These are phyloP conservation scores for Nansenia antarctica DNA, from an alignment of 2,113 vertebrate genomes.

Conservation along the genomic window DNA sequence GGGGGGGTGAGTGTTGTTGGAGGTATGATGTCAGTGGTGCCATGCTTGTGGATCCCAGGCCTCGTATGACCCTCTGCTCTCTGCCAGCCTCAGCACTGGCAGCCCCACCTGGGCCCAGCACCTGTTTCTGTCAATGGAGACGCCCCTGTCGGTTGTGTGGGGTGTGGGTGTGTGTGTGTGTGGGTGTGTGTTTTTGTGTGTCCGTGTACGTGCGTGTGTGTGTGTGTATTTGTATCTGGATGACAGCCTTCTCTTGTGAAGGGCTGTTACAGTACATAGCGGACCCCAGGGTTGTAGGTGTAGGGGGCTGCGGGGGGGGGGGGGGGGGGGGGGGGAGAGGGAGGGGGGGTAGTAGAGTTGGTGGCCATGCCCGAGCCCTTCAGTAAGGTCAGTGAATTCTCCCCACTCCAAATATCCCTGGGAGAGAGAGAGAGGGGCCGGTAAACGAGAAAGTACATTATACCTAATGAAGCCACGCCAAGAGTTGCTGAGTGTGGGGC, in stretches of 20 bases:
- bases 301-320: neutral
- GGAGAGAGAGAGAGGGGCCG: constrained; percentile 17
- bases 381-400: constrained; percentile 28
- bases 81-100: neutral
- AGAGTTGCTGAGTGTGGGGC: constrained; percentile 49
- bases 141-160: no score
- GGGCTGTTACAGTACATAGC: neutral
- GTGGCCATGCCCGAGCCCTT: constrained; percentile 6
- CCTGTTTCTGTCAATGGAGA: neutral
- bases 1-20: neutral
- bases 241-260: neutral
- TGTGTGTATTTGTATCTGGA: neutral
- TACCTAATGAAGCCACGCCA: constrained; percentile 50
- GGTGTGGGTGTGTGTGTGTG: constrained; percentile 12
- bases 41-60: neutral
- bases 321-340: neutral
- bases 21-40: neutral
- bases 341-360: neutral
- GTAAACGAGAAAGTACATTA: constrained; percentile 31
- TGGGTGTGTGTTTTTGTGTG: constrained; percentile 6
- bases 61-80: neutral
- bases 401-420: constrained; percentile 31
- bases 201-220: neutral
- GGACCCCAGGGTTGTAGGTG: neutral
- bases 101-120: neutral